Conservation (phyloP, 2,888 invertebrate species). For the Norana najaformis region DNA sequence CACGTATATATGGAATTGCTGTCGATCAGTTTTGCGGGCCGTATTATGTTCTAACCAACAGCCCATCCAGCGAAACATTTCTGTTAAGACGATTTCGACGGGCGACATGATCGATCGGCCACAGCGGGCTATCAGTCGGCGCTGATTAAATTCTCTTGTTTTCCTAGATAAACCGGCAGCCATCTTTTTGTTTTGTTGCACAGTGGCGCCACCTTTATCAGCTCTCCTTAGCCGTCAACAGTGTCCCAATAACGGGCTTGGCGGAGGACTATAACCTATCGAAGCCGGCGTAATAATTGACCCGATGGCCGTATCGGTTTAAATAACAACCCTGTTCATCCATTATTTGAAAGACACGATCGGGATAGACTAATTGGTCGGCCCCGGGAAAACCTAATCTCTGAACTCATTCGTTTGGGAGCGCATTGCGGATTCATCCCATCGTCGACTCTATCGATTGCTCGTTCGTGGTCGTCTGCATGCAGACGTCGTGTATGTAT, state of each 20-base stretch:
- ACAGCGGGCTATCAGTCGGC: neutral
- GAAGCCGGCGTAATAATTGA: neutral
- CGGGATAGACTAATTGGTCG: neutral
- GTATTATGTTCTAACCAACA: no score
- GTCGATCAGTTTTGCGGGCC: neutral
- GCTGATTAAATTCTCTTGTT: slow-evolving; percentile 13
- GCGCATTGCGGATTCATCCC: neutral
- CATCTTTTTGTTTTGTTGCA: neutral
- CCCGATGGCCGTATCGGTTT: neutral
- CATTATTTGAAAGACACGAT: neutral
- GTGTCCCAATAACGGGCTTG: neutral
- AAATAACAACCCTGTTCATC: neutral
- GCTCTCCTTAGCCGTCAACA: neutral
- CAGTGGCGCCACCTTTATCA: slow-evolving; percentile 13
- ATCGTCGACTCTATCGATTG: neutral
- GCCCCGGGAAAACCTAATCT: neutral
- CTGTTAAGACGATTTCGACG: neutral
- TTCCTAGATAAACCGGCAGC: neutral
- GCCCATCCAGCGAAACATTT: no score
- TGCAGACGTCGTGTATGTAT: no score
- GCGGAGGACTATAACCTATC: neutral
- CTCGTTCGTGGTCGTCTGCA: neutral
- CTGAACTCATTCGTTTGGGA: neutral
- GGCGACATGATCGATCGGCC: neutral
- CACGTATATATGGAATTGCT: neutral